Percentiles rank a stretch among this genome's conserved stretches.
These are phyloP conservation scores for Andrena praecox DNA, from an alignment of 2,888 invertebrate species.

Conservation along the genomic window DNA sequence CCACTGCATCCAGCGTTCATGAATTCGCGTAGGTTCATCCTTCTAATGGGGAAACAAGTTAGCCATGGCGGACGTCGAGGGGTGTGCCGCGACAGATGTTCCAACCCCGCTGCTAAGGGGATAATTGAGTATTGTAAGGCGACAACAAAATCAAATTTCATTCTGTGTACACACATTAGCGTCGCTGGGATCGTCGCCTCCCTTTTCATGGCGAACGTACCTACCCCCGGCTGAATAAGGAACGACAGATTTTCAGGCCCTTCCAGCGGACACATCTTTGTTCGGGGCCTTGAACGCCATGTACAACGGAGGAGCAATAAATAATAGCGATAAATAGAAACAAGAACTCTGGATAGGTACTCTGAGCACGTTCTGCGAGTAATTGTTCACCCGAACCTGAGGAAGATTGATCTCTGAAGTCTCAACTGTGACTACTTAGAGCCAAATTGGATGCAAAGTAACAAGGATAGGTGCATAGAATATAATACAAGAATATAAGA, in stretches of 20 bases:
- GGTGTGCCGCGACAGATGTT: constrained; percentile 74
- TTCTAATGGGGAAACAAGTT: constrained; percentile 74
- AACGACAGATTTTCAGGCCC: background rate
- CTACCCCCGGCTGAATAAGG: background rate
- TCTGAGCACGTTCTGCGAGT: background rate
- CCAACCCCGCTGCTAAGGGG: constrained; percentile 63
- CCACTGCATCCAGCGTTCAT: constrained; percentile 59
- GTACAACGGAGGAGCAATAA: constrained; percentile 24
- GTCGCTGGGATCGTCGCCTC: constrained; percentile 28
- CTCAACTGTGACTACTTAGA: background rate
- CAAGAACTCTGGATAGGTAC: too few relatives aligned
- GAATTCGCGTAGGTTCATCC: constrained; percentile 67
- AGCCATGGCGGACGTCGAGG: constrained; percentile 49
- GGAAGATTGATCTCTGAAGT: constrained; percentile 2
- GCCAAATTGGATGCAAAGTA: too few relatives aligned
- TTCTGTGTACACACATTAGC: constrained; percentile 65
- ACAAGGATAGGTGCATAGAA: too few relatives aligned
- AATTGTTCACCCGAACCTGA: background rate
- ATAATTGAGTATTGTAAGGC: constrained; percentile 84
- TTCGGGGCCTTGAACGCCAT: background rate
- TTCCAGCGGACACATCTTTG: background rate
- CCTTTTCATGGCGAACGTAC: constrained; percentile 34
- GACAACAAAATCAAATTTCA: constrained; percentile 83
- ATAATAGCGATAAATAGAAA: constrained; percentile 8
- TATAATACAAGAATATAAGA: background rate